A percentile compares a stretch with the other conserved stretches of the same genome.
Evolutionary conservation across 1,140 invertebrate genomes (phyloP).

Genomic region (Habropoda laboriosa): DNA sequence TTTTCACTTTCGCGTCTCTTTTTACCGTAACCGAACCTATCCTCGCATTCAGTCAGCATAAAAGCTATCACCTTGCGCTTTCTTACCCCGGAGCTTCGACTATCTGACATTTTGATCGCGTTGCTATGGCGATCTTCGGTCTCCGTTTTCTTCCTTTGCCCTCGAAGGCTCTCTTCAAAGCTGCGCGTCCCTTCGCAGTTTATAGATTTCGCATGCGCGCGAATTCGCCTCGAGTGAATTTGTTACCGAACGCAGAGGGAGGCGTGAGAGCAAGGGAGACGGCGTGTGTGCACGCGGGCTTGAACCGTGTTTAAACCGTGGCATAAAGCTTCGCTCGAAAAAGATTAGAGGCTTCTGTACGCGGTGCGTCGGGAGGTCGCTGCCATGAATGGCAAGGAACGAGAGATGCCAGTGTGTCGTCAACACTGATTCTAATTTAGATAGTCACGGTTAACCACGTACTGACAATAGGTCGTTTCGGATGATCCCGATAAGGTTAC

Average conservation of each 20-base stretch:
- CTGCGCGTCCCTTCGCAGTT: no score
- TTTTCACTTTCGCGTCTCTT: constrained; percentile 29
- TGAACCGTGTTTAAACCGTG: no score
- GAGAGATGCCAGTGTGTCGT: constrained; percentile 57
- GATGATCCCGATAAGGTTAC: constrained; percentile 69
- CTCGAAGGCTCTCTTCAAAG: neutral
- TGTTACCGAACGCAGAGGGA: no score
- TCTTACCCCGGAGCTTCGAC: neutral
- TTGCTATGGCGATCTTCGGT: neutral
- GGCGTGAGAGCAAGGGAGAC: no score
- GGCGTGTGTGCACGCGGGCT: no score
- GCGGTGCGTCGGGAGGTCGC: constrained; percentile 1
- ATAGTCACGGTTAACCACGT: constrained; percentile 76
- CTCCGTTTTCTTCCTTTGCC: neutral
- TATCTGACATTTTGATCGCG: constrained; percentile 3
- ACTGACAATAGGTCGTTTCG: constrained; percentile 75
- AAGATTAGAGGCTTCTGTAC: constrained; percentile 9
- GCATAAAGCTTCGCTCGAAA: constrained; percentile 5
- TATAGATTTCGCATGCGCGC: neutral
- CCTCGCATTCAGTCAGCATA: constrained; percentile 27
- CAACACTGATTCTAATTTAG: constrained; percentile 78
- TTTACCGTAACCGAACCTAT: constrained; percentile 31
- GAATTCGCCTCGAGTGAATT: neutral
- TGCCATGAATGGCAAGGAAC: constrained; percentile 36
- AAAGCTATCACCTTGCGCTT: constrained; percentile 38